Conservation (phyloP, 2,888 invertebrate species). For the Scaptomyza reducta region DNA sequence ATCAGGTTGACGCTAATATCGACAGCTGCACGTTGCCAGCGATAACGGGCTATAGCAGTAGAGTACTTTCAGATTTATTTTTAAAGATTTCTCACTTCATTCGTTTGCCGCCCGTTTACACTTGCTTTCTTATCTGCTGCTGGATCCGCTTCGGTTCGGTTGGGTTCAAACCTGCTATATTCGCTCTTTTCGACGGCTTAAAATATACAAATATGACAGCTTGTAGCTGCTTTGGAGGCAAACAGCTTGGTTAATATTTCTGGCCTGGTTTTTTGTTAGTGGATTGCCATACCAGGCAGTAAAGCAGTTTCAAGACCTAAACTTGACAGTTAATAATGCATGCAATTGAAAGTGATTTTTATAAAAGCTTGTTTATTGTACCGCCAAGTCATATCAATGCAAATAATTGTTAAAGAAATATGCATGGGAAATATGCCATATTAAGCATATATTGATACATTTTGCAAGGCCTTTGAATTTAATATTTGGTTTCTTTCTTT, state of each 20-base stretch:
- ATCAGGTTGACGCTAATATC: conserved; percentile 69
- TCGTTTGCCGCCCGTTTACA: conserved; percentile 9
- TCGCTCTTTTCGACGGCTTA: conserved; percentile 45
- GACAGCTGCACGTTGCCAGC: conserved; percentile 73
- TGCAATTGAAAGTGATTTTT: conserved; percentile 7
- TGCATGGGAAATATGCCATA: background rate
- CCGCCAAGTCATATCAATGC: no score
- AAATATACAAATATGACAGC: conserved; percentile 74
- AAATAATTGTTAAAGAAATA: background rate
- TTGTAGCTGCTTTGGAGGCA: conserved; percentile 38
- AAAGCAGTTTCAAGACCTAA: conserved; percentile 8
- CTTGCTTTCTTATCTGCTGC: conserved; percentile 28
- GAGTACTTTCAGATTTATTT: conserved; percentile 70
- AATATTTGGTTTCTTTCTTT: no score
- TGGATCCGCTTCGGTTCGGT: conserved; percentile 20
- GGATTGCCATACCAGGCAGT: conserved; percentile 1
- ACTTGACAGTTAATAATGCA: conserved; percentile 7
- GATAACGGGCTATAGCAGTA: conserved; percentile 71
- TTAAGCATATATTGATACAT: no score
- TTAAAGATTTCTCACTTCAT: conserved; percentile 60
- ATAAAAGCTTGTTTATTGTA: background rate
- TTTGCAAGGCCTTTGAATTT: no score
- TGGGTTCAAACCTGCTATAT: conserved; percentile 6
- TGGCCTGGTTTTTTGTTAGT: conserved; percentile 3
- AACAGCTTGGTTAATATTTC: conserved; percentile 22